Base-by-base conservation (phyloP, 1,140 invertebrate genomes). In the Pogonus chalceus region DNA sequence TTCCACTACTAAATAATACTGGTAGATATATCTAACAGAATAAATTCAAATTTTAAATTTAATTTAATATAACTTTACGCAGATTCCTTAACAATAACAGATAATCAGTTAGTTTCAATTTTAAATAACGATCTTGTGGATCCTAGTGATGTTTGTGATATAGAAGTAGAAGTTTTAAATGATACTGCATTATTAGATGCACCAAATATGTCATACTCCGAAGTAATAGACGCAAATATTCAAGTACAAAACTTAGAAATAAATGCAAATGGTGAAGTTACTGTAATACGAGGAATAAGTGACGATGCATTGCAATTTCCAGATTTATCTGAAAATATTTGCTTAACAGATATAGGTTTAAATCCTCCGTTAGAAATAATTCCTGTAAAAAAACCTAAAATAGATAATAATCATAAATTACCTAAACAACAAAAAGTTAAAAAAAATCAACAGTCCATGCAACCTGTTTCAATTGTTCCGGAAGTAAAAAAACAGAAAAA, bases 391-490 rank as follows among this genome's bases (percentile, higher is more conserved):
- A 39, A 52, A 39, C 10, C 20, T 16, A 31, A 51, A 18, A 51
- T 51, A 18, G 26, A 22, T 3, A n/a, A 52, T 4, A 22, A 20
- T 10, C 20, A 2, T 14, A 51, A 49, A 35, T 22, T 35, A 48
- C 49, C 39, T 46, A 50, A 58, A 51, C 52, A 59, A 23, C 35
- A 24, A 10, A 35, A 31, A 20, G 54, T 31, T 18, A 21, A 39
- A 14, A 31, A 55, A 49, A 31, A 14, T 54, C 39, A 49, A 47
- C 35, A 50, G 51, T 22, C 50, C 18, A 58, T 53, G 26, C 35
- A 43, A 2, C n/a, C 22, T 53, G 53, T 7, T 54, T 60, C 12
- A 56, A 57, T 48, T 60, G 53, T 23, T 59, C 60, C 46, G 60
- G 55, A 56, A 2, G 46, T 23, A 20, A 49, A 20, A 43, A 51